Evolutionary conservation across 2,797 vertebrate species (phyloP).

Genomic region (Australoheros facetus): DNA sequence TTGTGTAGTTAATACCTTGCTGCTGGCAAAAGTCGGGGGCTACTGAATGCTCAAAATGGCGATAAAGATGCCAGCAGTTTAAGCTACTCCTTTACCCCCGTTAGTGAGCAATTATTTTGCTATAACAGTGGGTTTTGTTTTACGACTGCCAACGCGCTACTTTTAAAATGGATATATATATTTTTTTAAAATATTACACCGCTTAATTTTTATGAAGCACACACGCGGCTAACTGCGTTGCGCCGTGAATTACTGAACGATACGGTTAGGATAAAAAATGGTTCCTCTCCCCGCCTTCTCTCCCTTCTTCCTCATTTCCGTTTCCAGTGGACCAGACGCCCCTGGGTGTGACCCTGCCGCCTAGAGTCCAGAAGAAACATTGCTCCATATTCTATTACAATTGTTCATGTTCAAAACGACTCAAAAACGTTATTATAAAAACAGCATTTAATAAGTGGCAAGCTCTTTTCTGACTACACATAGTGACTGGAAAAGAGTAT

Average conservation of each 20-base stretch:
- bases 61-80: conserved; percentile 48
- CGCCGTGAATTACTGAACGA: background rate
- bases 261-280: background rate
- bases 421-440: background rate
- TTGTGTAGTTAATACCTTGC: conserved; percentile 28
- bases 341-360: background rate
- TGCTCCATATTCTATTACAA: background rate
- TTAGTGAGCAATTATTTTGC: background rate
- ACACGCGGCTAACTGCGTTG: too few relatives aligned
- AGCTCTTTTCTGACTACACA: too few relatives aligned
- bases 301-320: background rate
- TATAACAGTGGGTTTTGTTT: accelerated
- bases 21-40: conserved; percentile 17
- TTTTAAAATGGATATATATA: background rate
- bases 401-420: background rate
- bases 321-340: background rate
- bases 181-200: too few relatives aligned
- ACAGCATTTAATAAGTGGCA: background rate
- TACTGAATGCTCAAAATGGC: conserved; percentile 74
- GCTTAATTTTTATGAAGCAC: accelerated
- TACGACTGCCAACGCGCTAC: accelerated
- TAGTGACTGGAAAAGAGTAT: too few relatives aligned
- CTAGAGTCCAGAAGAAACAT: background rate
- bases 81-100: conserved; percentile 11
- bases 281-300: background rate